Conservation (phyloP, 2,113 vertebrate genomes). For the Leptobrachium ailaonicum region DNA sequence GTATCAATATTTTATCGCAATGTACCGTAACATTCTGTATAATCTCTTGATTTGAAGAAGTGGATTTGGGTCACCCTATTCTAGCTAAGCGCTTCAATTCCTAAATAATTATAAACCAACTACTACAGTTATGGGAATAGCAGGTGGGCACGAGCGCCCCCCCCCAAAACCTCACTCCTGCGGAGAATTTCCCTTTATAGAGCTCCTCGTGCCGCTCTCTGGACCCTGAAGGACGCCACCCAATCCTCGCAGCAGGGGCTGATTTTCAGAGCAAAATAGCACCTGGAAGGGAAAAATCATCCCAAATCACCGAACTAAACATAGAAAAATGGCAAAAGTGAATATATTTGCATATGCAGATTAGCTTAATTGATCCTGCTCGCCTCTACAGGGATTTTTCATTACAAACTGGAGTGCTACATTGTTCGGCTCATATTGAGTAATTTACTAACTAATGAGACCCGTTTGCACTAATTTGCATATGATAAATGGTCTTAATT, state of each 20-base stretch:
- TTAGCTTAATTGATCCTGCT: conserved; percentile 86
- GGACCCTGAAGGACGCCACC: conserved; percentile 30
- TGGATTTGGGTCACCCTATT: no score
- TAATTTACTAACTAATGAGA: conserved; percentile 89
- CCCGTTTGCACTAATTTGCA: conserved; percentile 88
- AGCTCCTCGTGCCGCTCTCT: conserved; percentile 12
- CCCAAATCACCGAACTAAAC: conserved; percentile 79
- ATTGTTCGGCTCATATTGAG: conserved; percentile 88
- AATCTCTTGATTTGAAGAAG: no score
- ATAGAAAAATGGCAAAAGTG: conserved; percentile 80
- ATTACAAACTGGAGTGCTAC: conserved; percentile 88
- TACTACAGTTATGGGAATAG: no score
- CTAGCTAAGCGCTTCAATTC: no score
- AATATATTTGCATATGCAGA: conserved; percentile 86
- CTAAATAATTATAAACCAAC: no score
- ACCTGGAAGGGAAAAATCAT: conserved; percentile 62
- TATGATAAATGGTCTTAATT: conserved; percentile 89
- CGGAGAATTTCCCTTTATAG: conserved; percentile 11
- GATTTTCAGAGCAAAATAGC: conserved; percentile 49
- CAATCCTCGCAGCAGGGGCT: conserved; percentile 43
- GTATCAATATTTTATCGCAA: no score
- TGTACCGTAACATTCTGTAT: no score
- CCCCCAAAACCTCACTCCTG: not conserved
- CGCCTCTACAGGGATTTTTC: conserved; percentile 88
- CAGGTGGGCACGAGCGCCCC: not conserved